Conservation (phyloP, 2,797 vertebrate genomes). For the Mus caroli region DNA sequence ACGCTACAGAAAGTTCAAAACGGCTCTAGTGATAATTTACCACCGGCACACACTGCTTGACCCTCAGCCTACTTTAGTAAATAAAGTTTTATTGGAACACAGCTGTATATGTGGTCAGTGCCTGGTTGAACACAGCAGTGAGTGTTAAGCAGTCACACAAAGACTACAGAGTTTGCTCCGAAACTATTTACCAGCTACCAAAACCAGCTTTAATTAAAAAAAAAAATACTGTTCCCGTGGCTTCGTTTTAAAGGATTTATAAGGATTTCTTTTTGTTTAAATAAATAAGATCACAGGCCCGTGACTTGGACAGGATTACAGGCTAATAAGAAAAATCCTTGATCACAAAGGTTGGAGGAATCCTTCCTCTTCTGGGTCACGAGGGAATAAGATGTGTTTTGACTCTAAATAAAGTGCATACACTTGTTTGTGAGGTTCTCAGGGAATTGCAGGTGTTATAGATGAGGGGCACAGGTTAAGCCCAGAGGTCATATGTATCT, state of each 20-base stretch:
- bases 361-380: not conserved
- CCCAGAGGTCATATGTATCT: not conserved
- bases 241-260: not conserved
- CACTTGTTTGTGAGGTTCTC: not conserved
- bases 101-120: not conserved
- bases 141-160: not conserved
- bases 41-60: not conserved
- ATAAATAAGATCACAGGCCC: not conserved
- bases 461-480: not conserved
- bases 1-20: not conserved
- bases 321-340: not conserved
- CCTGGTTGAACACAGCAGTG: not conserved
- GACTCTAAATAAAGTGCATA: not conserved
- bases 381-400: not conserved
- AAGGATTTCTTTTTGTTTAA: not conserved
- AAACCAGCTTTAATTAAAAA: not conserved
- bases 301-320: not conserved
- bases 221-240: not conserved
- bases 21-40: not conserved
- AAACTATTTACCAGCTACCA: not conserved
- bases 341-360: not conserved
- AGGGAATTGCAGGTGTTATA: not conserved
- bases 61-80: not conserved
- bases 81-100: constrained; percentile 58
- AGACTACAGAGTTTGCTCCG: not conserved